Conservation (phyloP, 2,797 vertebrate species). For the Micrastur ruficollis region DNA sequence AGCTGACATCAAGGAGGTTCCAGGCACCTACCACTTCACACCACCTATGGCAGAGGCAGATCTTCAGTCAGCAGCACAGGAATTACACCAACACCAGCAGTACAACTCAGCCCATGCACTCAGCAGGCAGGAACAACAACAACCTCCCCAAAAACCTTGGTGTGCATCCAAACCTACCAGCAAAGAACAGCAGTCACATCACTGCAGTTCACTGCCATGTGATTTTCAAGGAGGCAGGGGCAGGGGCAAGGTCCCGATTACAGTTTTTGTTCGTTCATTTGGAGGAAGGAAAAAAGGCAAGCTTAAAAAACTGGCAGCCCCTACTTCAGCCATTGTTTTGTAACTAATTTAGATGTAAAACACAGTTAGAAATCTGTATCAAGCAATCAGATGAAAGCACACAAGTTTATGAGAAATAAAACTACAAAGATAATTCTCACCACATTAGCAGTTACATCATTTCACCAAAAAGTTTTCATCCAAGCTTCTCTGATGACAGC, state of each 20-base stretch:
- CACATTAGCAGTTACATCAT: neutral
- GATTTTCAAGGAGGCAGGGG: neutral
- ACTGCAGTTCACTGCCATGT: neutral
- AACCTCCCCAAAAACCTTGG: neutral
- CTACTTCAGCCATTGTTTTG: neutral
- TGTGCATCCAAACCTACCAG: neutral
- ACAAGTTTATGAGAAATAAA: neutral
- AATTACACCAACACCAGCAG: neutral
- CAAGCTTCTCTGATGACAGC: neutral
- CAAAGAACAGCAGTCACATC: neutral
- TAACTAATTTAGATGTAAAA: neutral
- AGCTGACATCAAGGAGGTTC: neutral
- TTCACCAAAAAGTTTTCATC: neutral
- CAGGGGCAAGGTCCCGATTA: neutral
- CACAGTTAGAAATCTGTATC: neutral
- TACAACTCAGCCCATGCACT: neutral
- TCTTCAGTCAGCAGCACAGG: neutral
- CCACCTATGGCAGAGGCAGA: neutral
- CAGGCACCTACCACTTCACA: neutral
- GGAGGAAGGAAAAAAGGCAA: neutral
- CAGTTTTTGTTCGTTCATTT: neutral
- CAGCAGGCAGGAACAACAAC: neutral
- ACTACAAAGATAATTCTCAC: neutral
- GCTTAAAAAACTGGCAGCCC: neutral
- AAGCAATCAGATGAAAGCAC: neutral